Evolutionary conservation across 2,888 invertebrate species (phyloP).

Genomic region (Stratiomys singularior): DNA sequence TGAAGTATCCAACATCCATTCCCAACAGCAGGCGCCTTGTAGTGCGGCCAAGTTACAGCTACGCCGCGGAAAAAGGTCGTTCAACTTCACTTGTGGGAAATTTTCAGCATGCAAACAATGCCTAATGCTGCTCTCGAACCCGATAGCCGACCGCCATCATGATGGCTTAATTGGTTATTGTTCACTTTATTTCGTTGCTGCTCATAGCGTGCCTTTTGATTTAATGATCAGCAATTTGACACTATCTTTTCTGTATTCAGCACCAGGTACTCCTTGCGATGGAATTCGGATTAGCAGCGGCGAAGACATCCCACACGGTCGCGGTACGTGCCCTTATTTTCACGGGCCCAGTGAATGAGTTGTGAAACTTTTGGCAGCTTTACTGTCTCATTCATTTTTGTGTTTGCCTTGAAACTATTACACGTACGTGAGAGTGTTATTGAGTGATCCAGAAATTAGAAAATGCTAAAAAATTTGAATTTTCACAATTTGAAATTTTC

Average conservation of each 20-base stretch:
- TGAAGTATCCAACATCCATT: neutral
- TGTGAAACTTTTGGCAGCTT: conserved; percentile 6
- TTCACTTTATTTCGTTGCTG: conserved; percentile 45
- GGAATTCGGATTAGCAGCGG: neutral
- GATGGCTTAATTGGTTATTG: conserved; percentile 51
- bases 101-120: conserved; percentile 43
- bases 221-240: conserved; percentile 46
- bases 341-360: neutral
- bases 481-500: neutral
- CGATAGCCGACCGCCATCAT: conserved; percentile 33
- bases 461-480: neutral
- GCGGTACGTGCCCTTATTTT: neutral
- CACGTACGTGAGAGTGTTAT: conserved; percentile 4
- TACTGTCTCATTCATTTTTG: neutral
- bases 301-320: neutral
- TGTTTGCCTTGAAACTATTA: neutral
- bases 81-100: conserved; percentile 49
- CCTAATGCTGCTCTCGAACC: conserved; percentile 25
- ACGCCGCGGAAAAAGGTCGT: conserved; percentile 46
- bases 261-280: neutral
- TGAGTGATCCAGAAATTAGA: neutral
- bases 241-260: conserved; percentile 9
- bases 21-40: conserved; percentile 43
- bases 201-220: conserved; percentile 43
- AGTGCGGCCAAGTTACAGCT: conserved; percentile 41